Evolutionary conservation across 2,113 vertebrate genomes (phyloP), one percentile per base, ranked within the genome.

Genomic region (Sciurus niger): DNA sequence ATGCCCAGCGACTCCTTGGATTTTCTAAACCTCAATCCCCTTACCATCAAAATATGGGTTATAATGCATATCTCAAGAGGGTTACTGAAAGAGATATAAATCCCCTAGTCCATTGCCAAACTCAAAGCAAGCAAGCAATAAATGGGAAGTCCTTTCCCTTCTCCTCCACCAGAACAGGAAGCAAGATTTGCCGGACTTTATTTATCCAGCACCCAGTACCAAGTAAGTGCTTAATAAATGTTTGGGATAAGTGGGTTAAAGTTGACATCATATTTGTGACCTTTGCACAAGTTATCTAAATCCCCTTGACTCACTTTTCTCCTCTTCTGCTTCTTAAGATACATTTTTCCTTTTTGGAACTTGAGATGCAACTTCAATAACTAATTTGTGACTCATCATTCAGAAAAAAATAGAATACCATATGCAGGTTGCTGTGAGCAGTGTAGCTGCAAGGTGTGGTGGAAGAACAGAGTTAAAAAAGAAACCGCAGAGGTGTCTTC

Each of bases 381-480:
- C 48, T 46, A 37, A 65, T 76, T 74, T 48, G 18, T 95, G 96
- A 94, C 74, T 97, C 96, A 92, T 30, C 32, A 3, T 1, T 53
- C 74, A 32, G 74, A 86, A 79, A 60, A 82, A 74, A 86, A 94
- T 83, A 86, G 76, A 87, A 84, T 18, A 22, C 70, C 96, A 79
- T 65, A 0, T 60, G 13, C 30, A 60, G 40, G 53, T 48, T 86
- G n/a, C n/a, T 89, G 65, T 63, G 55, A 86, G 43, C 8, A 51
- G 32, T 10, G 12, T 12, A 48, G 73, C 37, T 83, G 76, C 53
- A 80, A 93, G 65, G 37, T 25, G 63, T 3, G 32, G 76, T 73
- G n/a, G 76, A 90, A 63, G 46, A 4, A 76, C 80, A 18, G 37
- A 46, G 43, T 68, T 96, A 51, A 80, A 85, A 93, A 97, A 87